These are phyloP conservation scores for Sycophila sp. DNA, from an alignment of 1,140 invertebrate genomes.

Conservation along the genomic window DNA sequence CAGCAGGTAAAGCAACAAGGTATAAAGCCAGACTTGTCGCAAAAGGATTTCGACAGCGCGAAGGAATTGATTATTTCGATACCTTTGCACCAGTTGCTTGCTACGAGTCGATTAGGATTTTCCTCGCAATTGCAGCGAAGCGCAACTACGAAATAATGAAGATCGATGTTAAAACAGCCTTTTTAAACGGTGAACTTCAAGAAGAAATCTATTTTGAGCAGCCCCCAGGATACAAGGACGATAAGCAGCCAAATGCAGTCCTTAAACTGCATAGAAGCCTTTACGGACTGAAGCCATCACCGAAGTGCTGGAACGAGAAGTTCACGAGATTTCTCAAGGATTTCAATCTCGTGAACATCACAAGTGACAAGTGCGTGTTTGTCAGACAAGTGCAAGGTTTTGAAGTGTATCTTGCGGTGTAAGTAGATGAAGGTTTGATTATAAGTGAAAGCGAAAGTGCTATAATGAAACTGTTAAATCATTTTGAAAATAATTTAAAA, in stretches of 20 bases:
- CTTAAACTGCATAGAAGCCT: conserved; percentile 53
- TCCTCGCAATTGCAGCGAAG: not conserved
- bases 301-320: conserved; percentile 55
- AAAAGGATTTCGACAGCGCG: not conserved
- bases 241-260: conserved; percentile 30
- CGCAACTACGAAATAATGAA: not conserved
- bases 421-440: conserved; percentile 44
- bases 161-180: too few relatives aligned
- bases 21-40: not conserved
- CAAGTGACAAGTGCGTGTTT: conserved; percentile 47
- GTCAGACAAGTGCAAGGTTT: conserved; percentile 38
- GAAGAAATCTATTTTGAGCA: conserved; percentile 56
- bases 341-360: conserved; percentile 37
- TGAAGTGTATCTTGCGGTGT: conserved; percentile 41
- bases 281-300: conserved; percentile 61
- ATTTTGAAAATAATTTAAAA: conserved; percentile 40
- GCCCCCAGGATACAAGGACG: conserved; percentile 51
- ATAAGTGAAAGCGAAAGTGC: conserved; percentile 21
- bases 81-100: not conserved
- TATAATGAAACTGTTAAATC: conserved; percentile 10
- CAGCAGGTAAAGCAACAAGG: too few relatives aligned
- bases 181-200: conserved; percentile 43
- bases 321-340: conserved; percentile 37
- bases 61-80: not conserved
- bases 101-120: not conserved